These are phyloP conservation scores for Diaperis boleti DNA, from an alignment of 2,888 invertebrate genomes.

Conservation along the genomic window DNA sequence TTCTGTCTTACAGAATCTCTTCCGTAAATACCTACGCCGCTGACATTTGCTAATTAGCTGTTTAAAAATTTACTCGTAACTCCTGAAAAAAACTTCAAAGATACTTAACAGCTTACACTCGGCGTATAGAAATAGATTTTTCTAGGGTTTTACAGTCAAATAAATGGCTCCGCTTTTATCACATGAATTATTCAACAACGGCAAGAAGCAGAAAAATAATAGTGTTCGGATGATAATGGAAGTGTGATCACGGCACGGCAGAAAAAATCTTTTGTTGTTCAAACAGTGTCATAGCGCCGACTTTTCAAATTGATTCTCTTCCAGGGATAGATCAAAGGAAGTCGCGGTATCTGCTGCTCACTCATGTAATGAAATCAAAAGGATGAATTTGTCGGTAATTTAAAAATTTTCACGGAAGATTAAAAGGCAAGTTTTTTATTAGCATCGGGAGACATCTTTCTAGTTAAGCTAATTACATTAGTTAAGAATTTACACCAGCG, in stretches of 20 bases:
- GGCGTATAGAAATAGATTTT: neutral
- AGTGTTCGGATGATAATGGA: neutral
- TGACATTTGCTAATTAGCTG: slow-evolving; percentile 25
- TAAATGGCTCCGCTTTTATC: slow-evolving; percentile 4
- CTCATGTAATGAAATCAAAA: slow-evolving; percentile 24
- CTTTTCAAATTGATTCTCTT: slow-evolving; percentile 32
- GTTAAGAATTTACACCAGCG: too few relatives aligned
- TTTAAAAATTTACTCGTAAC: slow-evolving; percentile 15
- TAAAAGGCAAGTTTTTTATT: slow-evolving; percentile 19
- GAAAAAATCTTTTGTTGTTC: slow-evolving; percentile 19
- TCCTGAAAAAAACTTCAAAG: slow-evolving; percentile 14
- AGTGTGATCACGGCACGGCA: neutral
- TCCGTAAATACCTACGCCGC: neutral
- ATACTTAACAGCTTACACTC: slow-evolving; percentile 4
- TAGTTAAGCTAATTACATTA: too few relatives aligned
- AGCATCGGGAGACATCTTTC: neutral
- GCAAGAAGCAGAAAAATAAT: slow-evolving; percentile 12
- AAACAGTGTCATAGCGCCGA: slow-evolving; percentile 22
- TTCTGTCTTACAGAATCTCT: neutral
- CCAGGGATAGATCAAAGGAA: slow-evolving; percentile 27
- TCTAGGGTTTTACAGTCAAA: slow-evolving; percentile 1
- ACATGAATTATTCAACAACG: slow-evolving; percentile 17
- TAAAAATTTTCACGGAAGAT: slow-evolving; percentile 30
- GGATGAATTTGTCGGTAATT: slow-evolving; percentile 21
- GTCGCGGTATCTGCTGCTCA: slow-evolving; percentile 17